Conservation (phyloP, 2,797 vertebrate genomes). For the Lophius americanus region DNA sequence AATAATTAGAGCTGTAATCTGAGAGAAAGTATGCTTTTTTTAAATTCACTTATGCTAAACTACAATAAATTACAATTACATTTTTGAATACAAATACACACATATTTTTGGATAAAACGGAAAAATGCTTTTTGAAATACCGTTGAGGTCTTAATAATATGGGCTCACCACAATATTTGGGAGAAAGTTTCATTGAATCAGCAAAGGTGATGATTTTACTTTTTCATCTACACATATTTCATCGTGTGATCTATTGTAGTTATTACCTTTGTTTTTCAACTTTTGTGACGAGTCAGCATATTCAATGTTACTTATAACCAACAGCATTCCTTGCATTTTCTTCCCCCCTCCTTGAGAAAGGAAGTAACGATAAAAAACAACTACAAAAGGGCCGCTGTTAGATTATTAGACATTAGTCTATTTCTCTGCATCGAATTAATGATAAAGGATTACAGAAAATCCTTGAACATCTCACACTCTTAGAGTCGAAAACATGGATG, state of each 20-base stretch:
- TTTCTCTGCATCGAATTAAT: background rate
- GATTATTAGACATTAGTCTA: background rate
- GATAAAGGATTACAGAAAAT: background rate
- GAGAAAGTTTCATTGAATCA: background rate
- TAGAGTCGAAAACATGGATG: too few species aligned
- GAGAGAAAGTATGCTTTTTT: background rate
- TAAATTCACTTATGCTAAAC: constrained; percentile 1
- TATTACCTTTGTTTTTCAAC: background rate
- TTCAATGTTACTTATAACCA: background rate
- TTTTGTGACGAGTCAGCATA: background rate
- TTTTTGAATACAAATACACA: background rate
- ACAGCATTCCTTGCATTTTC: background rate
- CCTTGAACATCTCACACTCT: background rate
- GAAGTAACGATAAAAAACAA: background rate
- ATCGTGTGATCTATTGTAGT: background rate
- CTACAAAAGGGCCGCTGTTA: background rate
- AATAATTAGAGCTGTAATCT: constrained; percentile 12
- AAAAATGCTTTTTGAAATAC: background rate
- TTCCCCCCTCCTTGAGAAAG: background rate
- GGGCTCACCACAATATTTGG: background rate
- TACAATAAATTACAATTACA: background rate
- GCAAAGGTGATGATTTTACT: background rate
- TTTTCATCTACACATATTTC: background rate
- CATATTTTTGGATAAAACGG: background rate
- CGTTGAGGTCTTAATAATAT: background rate